Evolutionary conservation across 1,140 invertebrate genomes (phyloP).

Genomic region (Cecropterus lyciades): DNA sequence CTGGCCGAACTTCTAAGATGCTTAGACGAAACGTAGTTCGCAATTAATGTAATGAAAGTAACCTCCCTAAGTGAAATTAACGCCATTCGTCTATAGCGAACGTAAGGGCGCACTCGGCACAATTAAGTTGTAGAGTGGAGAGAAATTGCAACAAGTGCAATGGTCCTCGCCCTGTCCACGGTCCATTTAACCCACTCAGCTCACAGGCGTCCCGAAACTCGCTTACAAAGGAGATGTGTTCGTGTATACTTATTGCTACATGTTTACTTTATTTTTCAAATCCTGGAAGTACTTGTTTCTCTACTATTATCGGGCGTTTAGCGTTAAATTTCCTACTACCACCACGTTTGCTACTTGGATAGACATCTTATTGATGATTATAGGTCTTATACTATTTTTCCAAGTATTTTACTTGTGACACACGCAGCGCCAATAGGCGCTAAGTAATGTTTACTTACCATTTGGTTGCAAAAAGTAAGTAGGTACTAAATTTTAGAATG

Average conservation of each 20-base stretch:
- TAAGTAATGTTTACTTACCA: too few relatives aligned
- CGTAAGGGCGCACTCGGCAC: slow-evolving; percentile 74
- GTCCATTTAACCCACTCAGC: slow-evolving; percentile 80
- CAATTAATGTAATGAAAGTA: slow-evolving; percentile 83
- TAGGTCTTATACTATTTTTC: too few relatives aligned
- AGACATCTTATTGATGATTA: too few relatives aligned
- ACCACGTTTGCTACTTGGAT: too few relatives aligned
- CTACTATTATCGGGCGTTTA: not conserved
- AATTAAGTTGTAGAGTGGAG: slow-evolving; percentile 78
- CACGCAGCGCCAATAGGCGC: too few relatives aligned
- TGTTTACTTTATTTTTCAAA: slow-evolving; percentile 14
- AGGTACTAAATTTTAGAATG: too few relatives aligned
- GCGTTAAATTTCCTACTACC: too few relatives aligned
- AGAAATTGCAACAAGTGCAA: slow-evolving; percentile 82
- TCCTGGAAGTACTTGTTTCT: slow-evolving; percentile 1
- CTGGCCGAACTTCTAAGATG: slow-evolving; percentile 72
- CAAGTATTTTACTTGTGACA: too few relatives aligned
- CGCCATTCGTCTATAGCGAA: slow-evolving; percentile 78
- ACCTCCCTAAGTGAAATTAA: slow-evolving; percentile 74
- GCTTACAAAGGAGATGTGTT: slow-evolving; percentile 46
- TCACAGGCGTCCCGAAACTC: slow-evolving; percentile 59
- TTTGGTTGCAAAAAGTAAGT: too few relatives aligned
- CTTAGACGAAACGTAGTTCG: slow-evolving; percentile 79
- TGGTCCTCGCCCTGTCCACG: slow-evolving; percentile 68
- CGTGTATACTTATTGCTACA: slow-evolving; percentile 58